Percentiles rank a stretch among this genome's conserved stretches.
These are phyloP conservation scores for Passer domesticus DNA, from an alignment of 2,113 vertebrate genomes.

Conservation along the genomic window DNA sequence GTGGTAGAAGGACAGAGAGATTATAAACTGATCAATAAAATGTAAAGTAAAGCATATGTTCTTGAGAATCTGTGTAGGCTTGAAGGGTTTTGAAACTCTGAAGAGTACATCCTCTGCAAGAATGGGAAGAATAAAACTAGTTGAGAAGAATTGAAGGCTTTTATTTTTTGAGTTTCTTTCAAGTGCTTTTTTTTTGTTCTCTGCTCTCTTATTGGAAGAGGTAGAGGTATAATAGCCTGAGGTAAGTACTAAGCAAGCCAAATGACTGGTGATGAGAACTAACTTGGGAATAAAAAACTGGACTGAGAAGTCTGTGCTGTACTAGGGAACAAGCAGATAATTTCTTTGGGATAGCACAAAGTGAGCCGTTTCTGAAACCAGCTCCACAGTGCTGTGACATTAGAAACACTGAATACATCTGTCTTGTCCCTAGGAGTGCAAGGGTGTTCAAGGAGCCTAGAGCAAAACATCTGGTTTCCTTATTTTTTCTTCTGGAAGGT, in stretches of 20 bases:
- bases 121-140: neutral
- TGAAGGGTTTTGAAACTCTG: neutral
- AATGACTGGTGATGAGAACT: neutral
- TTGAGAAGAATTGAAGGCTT: neutral
- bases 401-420: neutral
- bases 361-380: neutral
- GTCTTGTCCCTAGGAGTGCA: neutral
- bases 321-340: neutral
- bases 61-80: neutral
- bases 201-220: neutral
- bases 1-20: neutral
- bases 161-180: neutral
- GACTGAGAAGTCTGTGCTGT: neutral
- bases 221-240: neutral
- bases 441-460: neutral
- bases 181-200: neutral
- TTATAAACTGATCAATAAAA: neutral
- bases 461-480: neutral
- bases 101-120: neutral
- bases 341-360: neutral
- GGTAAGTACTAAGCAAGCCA: neutral
- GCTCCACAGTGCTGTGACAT: neutral
- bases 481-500: neutral
- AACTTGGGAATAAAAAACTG: neutral
- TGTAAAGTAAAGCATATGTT: neutral